A percentile compares a stretch with the other conserved stretches of the same genome.
Conservation (phyloP, 1,140 invertebrate species). For the Hirudo medicinalis region DNA sequence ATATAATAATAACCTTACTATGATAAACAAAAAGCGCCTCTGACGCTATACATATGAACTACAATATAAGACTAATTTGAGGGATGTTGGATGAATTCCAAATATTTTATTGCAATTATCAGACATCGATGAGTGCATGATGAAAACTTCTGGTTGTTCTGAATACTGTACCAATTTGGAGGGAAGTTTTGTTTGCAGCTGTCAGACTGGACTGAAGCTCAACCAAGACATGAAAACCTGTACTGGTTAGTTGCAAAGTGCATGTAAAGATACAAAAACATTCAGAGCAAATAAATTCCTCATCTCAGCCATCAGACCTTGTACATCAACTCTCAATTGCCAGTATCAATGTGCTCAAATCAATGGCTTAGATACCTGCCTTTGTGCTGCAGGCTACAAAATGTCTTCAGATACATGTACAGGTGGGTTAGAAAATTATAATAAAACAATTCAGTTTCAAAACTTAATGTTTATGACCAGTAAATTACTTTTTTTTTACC, state of each 20-base stretch:
- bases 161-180: constrained; percentile 18
- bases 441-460: no score
- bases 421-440: constrained; percentile 12
- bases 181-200: constrained; percentile 15
- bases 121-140: constrained; percentile 21
- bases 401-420: constrained; percentile 9
- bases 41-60: no score
- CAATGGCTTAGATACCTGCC: constrained; percentile 14
- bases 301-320: constrained; percentile 9
- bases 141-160: constrained; percentile 9
- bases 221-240: constrained; percentile 16
- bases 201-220: constrained; percentile 21
- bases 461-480: background rate
- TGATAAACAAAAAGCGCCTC: no score
- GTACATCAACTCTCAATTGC: constrained; percentile 2
- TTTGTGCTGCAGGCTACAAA: constrained; percentile 15
- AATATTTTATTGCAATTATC: background rate
- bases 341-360: constrained; percentile 19
- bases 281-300: background rate
- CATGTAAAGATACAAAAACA: background rate
- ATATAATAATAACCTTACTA: no score
- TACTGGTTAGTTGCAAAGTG: background rate
- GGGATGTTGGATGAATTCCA: no score
- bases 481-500: background rate
- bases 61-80: no score